phyloP scores from a whole-genome alignment of 2,113 vertebrate species.

The Columbina picui region DNA sequence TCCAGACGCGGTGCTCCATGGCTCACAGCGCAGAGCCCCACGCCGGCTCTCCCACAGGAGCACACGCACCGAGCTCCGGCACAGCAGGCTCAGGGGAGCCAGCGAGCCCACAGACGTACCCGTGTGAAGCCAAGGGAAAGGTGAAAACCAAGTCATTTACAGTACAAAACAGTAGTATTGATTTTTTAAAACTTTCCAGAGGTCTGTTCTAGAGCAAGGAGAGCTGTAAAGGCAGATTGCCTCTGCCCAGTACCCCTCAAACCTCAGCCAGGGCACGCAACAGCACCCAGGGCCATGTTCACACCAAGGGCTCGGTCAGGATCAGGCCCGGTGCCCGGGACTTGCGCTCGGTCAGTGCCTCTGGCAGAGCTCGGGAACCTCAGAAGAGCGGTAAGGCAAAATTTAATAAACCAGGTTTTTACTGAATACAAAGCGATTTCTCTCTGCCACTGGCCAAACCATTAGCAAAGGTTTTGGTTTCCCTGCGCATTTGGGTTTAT shows the following conservation, averaged over 20 bases:
- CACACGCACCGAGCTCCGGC: fast-evolving
- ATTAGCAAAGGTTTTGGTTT: background rate
- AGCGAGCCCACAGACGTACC: fast-evolving
- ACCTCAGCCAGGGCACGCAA: fast-evolving
- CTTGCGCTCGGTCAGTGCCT: fast-evolving
- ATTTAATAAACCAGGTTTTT: background rate
- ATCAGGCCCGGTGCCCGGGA: background rate
- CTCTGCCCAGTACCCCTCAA: fast-evolving
- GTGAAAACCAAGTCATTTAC: fast-evolving
- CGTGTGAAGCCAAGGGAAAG: background rate
- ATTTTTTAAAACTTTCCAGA: background rate
- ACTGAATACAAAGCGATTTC: background rate
- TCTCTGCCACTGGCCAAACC: background rate
- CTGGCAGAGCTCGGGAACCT: background rate
- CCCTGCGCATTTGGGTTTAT: fast-evolving
- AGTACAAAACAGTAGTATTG: background rate
- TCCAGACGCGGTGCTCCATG: fast-evolving
- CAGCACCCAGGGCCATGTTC: background rate
- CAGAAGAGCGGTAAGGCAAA: background rate
- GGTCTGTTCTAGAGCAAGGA: background rate
- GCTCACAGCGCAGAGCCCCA: background rate
- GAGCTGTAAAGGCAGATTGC: background rate
- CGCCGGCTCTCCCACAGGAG: fast-evolving
- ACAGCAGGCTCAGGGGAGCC: background rate
- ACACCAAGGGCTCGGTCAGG: fast-evolving